Evolutionary conservation across 1,140 invertebrate genomes (phyloP), one percentile per base, ranked within the genome.

Genomic region (Dryas iulia): DNA sequence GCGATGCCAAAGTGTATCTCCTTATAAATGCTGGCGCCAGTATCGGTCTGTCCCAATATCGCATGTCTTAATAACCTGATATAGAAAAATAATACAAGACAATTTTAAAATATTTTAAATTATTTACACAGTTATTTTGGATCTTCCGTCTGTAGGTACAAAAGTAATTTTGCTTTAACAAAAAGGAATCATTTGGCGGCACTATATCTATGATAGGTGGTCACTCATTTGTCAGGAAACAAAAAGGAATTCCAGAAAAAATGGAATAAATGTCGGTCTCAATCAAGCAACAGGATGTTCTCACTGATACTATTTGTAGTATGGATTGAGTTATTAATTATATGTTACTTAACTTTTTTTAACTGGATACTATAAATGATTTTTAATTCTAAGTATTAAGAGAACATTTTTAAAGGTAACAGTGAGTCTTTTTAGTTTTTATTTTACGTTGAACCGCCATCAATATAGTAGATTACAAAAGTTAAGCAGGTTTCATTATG

Each of bases 221-320:
- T 66, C 71, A 65, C 33, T 74, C 69, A 74, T 74, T 74, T 74
- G 69, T 74, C 73, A 74, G 66, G 33, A 71, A 71, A 71, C 62
- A 56, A 72, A 53, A 71, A 69, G 65, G 25, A 59, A 67, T 67
- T 71, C 62, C 21, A 66, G 61, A 71, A 71, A 67, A 67, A 71
- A 71, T 57, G 24, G 33, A 60, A 71, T 60, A 71, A 71, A 66
- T 26, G 61, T 61, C 64, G 64, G 52, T 66, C 68, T 59, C 64
- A 59, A 63, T 67, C 30, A 60, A 31, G 2, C 54, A 64, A 60
- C 64, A 67, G 56, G 64, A 67, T 67, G 64, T 74, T 71, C 69
- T 56, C 60, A 67, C 64, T 39, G 61, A 60, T 33, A 66, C 56
- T 62, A 66, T 66, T 71, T 65, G 58, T 66, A 39, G 62, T 54